phyloP scores from a whole-genome alignment of 2,797 vertebrate genomes.

The Chromobotia macracanthus region DNA sequence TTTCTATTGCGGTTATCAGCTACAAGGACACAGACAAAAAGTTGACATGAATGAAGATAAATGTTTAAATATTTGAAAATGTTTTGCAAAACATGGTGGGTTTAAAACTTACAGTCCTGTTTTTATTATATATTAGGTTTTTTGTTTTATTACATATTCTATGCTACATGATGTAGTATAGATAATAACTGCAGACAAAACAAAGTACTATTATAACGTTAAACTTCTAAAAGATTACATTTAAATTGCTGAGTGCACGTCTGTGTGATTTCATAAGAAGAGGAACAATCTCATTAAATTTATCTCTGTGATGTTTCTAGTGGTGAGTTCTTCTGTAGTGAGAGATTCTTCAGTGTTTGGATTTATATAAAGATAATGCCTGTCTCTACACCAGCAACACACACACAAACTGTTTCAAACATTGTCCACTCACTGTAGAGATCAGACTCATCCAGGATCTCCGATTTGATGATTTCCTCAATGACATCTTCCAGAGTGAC shows the following conservation, averaged over 20 bases:
- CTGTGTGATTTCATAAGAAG: neutral
- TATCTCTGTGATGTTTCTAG: no score
- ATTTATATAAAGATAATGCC: no score
- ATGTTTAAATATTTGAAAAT: no score
- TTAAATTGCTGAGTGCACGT: neutral
- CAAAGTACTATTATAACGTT: neutral
- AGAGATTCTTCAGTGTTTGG: no score
- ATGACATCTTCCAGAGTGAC: conserved; percentile 96
- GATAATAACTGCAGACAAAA: neutral
- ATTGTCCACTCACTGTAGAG: conserved; percentile 84
- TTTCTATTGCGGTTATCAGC: conserved; percentile 90
- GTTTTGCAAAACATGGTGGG: no score
- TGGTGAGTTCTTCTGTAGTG: no score
- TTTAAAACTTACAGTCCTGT: no score
- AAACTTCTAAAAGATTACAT: no score
- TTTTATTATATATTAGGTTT: neutral
- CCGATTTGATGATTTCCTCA: conserved; percentile 95
- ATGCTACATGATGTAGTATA: neutral
- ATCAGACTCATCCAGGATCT: conserved; percentile 93
- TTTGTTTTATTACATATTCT: neutral
- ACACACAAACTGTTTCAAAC: neutral
- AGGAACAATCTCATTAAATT: no score
- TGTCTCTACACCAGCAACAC: no score
- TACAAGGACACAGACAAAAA: conserved; percentile 60
- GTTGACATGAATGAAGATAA: neutral